Conservation (phyloP, 2,797 vertebrate genomes). For the Mus caroli region DNA sequence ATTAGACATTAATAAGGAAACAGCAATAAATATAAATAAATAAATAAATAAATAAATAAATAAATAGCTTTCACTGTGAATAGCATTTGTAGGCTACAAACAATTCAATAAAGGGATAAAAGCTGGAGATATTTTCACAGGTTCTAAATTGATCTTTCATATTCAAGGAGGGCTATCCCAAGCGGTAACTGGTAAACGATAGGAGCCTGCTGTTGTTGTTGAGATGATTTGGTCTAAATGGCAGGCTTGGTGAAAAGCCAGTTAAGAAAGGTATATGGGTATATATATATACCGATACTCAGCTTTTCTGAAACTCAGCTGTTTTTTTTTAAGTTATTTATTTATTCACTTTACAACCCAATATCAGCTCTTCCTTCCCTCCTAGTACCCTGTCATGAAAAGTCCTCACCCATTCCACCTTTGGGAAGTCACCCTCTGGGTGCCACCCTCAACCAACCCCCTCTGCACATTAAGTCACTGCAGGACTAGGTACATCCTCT, state of each 20-base stretch:
- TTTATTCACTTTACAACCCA: background rate
- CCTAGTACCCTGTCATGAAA: background rate
- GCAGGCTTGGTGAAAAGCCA: background rate
- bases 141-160: conserved; percentile 16
- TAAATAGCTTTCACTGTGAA: background rate
- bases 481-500: background rate
- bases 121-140: background rate
- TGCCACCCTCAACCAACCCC: background rate
- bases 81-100: background rate
- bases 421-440: background rate
- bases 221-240: background rate
- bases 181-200: background rate
- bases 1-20: conserved; percentile 38
- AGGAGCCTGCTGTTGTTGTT: background rate
- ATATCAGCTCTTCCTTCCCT: background rate
- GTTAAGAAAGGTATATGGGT: background rate
- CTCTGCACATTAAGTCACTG: background rate
- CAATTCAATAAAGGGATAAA: conserved; percentile 51
- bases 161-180: conserved; percentile 9
- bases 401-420: background rate
- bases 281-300: background rate
- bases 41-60: background rate
- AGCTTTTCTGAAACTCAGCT: background rate
- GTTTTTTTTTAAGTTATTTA: background rate
- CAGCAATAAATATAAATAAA: background rate